A percentile compares a stretch with the other conserved stretches of the same genome.
phyloP scores from a whole-genome alignment of 2,888 invertebrate genomes.

The Nomada ferruginata region DNA sequence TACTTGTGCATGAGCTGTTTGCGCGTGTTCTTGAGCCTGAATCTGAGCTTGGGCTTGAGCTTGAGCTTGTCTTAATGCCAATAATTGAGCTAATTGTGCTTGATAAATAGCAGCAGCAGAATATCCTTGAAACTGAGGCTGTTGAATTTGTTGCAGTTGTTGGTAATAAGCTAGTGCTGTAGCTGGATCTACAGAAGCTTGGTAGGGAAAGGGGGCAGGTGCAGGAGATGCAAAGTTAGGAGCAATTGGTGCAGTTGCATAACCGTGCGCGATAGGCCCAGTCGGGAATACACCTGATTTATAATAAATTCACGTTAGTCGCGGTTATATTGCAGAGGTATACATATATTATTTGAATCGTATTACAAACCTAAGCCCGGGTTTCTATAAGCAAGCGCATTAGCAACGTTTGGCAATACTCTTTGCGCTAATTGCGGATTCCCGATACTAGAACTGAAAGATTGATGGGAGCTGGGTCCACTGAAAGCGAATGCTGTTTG shows the following conservation, averaged over 20 bases:
- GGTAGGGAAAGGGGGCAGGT: conserved; percentile 57
- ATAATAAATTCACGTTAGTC: background rate
- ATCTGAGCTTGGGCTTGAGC: conserved; percentile 56
- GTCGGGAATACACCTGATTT: conserved; percentile 63
- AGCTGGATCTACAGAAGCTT: conserved; percentile 67
- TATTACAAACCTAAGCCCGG: conserved; percentile 74
- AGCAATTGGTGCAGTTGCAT: conserved; percentile 54
- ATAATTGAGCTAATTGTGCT: conserved; percentile 73
- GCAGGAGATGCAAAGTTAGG: conserved; percentile 44
- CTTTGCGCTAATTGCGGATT: conserved; percentile 77
- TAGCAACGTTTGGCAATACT: conserved; percentile 78
- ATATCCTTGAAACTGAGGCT: conserved; percentile 59
- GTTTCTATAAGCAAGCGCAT: conserved; percentile 78
- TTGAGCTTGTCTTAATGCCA: conserved; percentile 73
- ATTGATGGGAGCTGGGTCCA: conserved; percentile 81
- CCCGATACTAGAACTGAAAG: conserved; percentile 79
- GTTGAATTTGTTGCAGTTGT: conserved; percentile 71
- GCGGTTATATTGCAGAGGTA: background rate
- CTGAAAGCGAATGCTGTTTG: conserved; percentile 80
- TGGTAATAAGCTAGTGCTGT: conserved; percentile 71
- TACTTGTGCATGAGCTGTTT: conserved; percentile 55
- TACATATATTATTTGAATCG: background rate
- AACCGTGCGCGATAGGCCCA: conserved; percentile 60
- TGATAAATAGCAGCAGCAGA: conserved; percentile 65
- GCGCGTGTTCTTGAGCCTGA: conserved; percentile 58